Evolutionary conservation across 2,888 invertebrate genomes (phyloP).

Genomic region (Noctua pronuba): DNA sequence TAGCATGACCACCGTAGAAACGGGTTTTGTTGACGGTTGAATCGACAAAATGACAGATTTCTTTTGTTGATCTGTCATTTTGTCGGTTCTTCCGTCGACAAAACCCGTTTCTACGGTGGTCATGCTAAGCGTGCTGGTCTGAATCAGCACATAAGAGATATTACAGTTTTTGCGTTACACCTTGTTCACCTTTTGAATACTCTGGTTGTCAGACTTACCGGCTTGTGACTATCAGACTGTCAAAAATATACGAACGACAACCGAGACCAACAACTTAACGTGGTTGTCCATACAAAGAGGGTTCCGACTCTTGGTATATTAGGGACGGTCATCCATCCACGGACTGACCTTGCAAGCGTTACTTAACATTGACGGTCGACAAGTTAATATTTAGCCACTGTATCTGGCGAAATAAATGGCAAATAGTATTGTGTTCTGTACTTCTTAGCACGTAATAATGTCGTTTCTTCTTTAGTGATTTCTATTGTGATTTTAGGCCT

Average conservation of each 20-base stretch:
- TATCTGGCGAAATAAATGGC: background rate
- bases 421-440: conserved; percentile 17
- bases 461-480: conserved; percentile 8
- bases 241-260: background rate
- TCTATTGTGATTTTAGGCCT: conserved; percentile 20
- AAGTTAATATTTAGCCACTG: background rate
- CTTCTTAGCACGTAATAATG: conserved; percentile 20
- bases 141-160: background rate
- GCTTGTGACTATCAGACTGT: background rate
- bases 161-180: background rate
- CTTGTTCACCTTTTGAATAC: background rate
- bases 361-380: background rate
- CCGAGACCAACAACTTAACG: background rate
- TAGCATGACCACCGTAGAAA: no score
- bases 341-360: background rate
- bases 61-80: no score
- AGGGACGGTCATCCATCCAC: background rate
- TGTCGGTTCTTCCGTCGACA: no score
- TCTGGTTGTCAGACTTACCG: background rate
- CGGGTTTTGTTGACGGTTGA: no score
- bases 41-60: no score
- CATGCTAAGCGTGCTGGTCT: no score
- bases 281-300: background rate
- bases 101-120: no score
- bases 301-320: background rate